Conservation (phyloP, 2,797 vertebrate genomes). For the Lagocephalus sceleratus region DNA sequence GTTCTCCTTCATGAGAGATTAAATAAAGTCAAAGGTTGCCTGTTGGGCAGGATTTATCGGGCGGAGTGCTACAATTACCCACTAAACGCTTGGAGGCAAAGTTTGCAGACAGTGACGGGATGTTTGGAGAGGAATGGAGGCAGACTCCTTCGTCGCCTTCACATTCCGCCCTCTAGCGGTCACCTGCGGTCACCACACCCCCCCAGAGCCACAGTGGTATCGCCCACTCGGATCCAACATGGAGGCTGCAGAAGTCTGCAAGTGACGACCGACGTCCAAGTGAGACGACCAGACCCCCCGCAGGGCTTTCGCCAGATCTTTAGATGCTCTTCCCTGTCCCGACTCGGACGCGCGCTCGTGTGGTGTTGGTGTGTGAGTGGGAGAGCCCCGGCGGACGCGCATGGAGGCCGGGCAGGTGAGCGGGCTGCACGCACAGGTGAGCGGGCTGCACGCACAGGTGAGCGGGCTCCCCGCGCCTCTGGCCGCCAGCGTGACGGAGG, state of each 20-base stretch:
- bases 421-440: conserved; percentile 55
- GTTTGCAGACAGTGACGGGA: no score
- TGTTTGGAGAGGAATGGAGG: not conserved
- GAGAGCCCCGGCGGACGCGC: not conserved
- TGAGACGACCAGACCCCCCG: not conserved
- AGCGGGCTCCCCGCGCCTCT: conserved; percentile 54
- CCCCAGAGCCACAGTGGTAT: conserved; percentile 30
- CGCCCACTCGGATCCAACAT: conserved; percentile 48
- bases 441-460: conserved; percentile 54
- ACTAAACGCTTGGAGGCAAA: no score
- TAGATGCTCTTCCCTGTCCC: no score
- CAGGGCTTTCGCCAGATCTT: no score
- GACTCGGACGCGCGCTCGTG: no score
- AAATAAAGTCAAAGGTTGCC: no score
- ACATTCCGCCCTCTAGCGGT: conserved; percentile 16
- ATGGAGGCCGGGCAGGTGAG: conserved; percentile 53
- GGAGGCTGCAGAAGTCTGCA: conserved; percentile 21
- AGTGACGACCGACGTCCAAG: not conserved
- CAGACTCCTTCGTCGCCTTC: not conserved
- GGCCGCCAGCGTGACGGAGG: conserved; percentile 53
- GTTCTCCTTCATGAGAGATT: no score
- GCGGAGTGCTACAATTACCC: no score
- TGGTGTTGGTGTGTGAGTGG: not conserved
- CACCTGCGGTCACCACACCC: not conserved
- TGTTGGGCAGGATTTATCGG: no score